Conservation (phyloP, 2,113 vertebrate species). For the Meleagris gallopavo region DNA sequence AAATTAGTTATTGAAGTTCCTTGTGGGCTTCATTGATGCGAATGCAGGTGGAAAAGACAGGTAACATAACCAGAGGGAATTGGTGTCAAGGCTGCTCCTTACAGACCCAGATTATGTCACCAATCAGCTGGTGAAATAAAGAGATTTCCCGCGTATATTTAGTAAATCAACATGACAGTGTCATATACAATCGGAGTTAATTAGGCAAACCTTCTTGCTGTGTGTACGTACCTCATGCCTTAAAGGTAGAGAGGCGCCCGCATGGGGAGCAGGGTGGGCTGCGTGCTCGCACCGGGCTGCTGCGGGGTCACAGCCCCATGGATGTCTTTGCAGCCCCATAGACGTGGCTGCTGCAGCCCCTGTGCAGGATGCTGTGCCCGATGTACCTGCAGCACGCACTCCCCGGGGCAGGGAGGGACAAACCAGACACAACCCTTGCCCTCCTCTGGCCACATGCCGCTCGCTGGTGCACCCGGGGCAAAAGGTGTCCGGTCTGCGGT, state of each 20-base stretch:
- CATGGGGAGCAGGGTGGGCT: too few relatives aligned
- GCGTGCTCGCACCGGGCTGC: neutral
- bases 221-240: slow-evolving; percentile 63
- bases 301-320: neutral
- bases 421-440: neutral
- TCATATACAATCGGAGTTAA: slow-evolving; percentile 79
- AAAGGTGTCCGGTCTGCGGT: neutral
- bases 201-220: slow-evolving; percentile 67
- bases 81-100: slow-evolving; percentile 74
- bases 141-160: slow-evolving; percentile 77
- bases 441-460: neutral
- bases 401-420: neutral
- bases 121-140: slow-evolving; percentile 77
- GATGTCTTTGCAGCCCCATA: rapidly evolving
- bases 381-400: rapidly evolving
- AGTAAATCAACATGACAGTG: slow-evolving; percentile 82
- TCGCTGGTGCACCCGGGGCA: neutral
- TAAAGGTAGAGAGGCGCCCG: slow-evolving; percentile 56
- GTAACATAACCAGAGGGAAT: slow-evolving; percentile 81
- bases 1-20: slow-evolving; percentile 78
- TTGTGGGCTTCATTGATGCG: slow-evolving; percentile 74
- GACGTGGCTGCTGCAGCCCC: rapidly evolving
- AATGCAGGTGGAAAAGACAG: slow-evolving; percentile 81
- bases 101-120: slow-evolving; percentile 72
- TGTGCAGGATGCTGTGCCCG: neutral